phyloP scores from a whole-genome alignment of 2,113 vertebrate species.

The Erinaceus europaeus region DNA sequence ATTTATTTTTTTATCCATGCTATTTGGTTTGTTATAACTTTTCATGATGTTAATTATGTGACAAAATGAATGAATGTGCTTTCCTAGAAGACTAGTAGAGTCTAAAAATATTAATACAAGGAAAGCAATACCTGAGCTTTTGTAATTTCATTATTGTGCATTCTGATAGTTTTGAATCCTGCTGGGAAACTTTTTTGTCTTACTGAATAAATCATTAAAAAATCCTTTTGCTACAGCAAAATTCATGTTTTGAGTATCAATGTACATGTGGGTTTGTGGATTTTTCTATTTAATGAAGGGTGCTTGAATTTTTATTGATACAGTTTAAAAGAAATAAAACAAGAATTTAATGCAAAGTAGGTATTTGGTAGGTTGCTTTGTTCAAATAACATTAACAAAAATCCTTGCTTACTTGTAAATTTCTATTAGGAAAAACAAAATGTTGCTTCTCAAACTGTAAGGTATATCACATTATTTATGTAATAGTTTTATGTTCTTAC shows the following conservation, averaged over 20 bases:
- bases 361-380: not conserved
- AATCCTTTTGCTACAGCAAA: constrained; percentile 11
- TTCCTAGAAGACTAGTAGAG: constrained; percentile 24
- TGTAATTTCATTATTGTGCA: constrained; percentile 30
- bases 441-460: constrained; percentile 32
- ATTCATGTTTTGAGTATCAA: constrained; percentile 9
- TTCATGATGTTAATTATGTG: constrained; percentile 19
- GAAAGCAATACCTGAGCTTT: constrained; percentile 17
- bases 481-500: constrained; percentile 37
- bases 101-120: constrained; percentile 36
- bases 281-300: not conserved
- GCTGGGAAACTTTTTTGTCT: constrained; percentile 18
- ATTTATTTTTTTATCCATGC: not conserved
- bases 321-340: not conserved
- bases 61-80: not conserved
- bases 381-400: constrained; percentile 42
- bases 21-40: constrained; percentile 21
- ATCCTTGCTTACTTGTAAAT: constrained; percentile 5
- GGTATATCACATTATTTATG: constrained; percentile 40
- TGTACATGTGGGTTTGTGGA: not conserved
- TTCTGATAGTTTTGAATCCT: constrained; percentile 43
- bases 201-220: constrained; percentile 46
- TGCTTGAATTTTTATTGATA: constrained; percentile 48
- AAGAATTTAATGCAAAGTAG: constrained; percentile 2
- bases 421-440: constrained; percentile 40